Percentiles rank a stretch among this genome's conserved stretches.
These are phyloP conservation scores for Xenopus petersii DNA, from an alignment of 2,797 vertebrate genomes.

Conservation along the genomic window DNA sequence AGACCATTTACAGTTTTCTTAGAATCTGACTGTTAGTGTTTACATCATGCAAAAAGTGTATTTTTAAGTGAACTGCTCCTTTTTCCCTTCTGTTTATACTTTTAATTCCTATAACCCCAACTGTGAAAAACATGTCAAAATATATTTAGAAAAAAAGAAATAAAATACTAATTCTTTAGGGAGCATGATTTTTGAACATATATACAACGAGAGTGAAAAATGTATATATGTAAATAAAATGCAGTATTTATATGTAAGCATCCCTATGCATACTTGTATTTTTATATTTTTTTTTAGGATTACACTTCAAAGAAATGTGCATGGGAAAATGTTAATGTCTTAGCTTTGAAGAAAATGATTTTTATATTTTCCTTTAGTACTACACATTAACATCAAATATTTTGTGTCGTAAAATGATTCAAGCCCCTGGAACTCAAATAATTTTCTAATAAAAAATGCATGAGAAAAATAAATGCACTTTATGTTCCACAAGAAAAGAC, in stretches of 20 bases:
- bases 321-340: conserved; percentile 51
- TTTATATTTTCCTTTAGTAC: conserved; percentile 85
- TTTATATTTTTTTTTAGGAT: conserved; percentile 38
- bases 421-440: conserved; percentile 86
- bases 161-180: no score
- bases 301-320: conserved; percentile 65
- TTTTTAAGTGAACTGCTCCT: no score
- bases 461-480: conserved; percentile 88
- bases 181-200: no score
- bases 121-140: no score
- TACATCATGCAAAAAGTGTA: no score
- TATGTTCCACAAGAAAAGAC: conserved; percentile 89
- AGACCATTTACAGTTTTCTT: no score
- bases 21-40: no score
- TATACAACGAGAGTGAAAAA: background rate
- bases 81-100: no score
- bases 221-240: background rate
- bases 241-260: background rate
- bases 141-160: no score
- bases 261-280: no score
- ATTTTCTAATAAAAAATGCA: conserved; percentile 89
- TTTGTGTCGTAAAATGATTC: conserved; percentile 84
- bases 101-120: no score
- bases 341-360: conserved; percentile 80
- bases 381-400: conserved; percentile 87